phyloP scores from a whole-genome alignment of 2,888 invertebrate species.

The Morpho achilles region DNA sequence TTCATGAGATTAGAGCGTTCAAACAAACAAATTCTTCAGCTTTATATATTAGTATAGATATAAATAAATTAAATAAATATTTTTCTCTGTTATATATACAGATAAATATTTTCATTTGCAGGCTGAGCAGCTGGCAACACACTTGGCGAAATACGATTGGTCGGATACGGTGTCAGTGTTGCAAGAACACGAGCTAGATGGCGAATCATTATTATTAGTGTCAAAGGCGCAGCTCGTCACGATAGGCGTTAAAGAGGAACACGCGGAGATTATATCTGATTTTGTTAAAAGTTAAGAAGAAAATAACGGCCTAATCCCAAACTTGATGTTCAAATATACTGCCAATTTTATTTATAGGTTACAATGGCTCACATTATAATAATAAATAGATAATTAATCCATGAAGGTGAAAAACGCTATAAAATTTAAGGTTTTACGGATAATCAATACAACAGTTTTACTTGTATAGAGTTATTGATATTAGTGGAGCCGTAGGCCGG shows the following conservation, averaged over 20 bases:
- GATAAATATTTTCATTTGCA: constrained; percentile 31
- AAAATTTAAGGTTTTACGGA: too few species aligned
- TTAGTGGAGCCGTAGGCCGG: too few species aligned
- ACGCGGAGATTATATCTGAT: constrained; percentile 52
- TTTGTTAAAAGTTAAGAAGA: constrained; percentile 46
- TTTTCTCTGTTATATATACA: too few species aligned
- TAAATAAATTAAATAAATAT: too few species aligned
- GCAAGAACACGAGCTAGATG: constrained; percentile 66
- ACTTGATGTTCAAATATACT: background rate
- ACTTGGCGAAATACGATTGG: constrained; percentile 52
- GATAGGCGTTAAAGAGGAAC: constrained; percentile 57
- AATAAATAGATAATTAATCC: too few species aligned
- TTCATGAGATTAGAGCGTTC: too few species aligned
- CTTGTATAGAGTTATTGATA: too few species aligned
- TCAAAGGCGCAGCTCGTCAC: constrained; percentile 53
- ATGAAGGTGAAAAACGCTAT: too few species aligned
- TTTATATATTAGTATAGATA: too few species aligned
- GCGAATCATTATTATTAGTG: constrained; percentile 59
- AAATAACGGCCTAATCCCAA: background rate
- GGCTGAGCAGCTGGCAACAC: constrained; percentile 47
- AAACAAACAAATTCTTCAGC: too few species aligned
- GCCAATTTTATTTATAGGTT: background rate
- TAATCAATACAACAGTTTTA: too few species aligned
- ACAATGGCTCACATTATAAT: too few species aligned
- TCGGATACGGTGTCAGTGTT: constrained; percentile 51